A percentile compares a stretch with the other conserved stretches of the same genome.
phyloP scores from a whole-genome alignment of 2,113 vertebrate genomes.

The Platanista minor region DNA sequence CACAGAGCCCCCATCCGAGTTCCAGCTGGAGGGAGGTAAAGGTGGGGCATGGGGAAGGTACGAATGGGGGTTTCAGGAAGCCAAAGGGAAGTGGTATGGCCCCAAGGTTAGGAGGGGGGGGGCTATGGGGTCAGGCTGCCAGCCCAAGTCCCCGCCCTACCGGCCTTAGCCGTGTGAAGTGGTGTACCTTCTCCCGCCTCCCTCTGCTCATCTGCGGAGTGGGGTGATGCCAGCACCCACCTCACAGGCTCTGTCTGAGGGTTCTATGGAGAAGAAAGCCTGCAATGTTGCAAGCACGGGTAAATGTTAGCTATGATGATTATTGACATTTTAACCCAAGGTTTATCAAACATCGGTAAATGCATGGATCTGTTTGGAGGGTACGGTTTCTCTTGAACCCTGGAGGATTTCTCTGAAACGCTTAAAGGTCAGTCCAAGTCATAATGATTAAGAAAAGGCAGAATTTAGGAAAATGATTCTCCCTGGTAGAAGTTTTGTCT shows the following conservation, averaged over 20 bases:
- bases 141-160: neutral
- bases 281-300: accelerated
- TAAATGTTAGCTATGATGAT: no score
- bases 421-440: no score
- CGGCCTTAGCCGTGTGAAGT: accelerated
- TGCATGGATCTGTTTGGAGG: accelerated
- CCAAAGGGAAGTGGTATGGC: neutral
- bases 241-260: accelerated
- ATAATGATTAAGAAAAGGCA: accelerated
- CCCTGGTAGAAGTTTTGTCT: neutral
- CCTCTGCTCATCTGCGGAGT: accelerated
- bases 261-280: accelerated
- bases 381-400: neutral
- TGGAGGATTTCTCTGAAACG: neutral
- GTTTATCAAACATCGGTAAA: no score
- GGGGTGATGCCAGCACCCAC: neutral
- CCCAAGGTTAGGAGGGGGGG: neutral
- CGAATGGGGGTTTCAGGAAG: no score
- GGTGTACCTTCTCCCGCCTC: neutral
- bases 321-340: neutral
- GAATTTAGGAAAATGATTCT: neutral
- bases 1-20: neutral
- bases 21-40: neutral
- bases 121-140: neutral
- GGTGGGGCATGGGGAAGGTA: no score